Evolutionary conservation across 2,797 vertebrate species (phyloP).

Genomic region (Catostomus latipinnis): DNA sequence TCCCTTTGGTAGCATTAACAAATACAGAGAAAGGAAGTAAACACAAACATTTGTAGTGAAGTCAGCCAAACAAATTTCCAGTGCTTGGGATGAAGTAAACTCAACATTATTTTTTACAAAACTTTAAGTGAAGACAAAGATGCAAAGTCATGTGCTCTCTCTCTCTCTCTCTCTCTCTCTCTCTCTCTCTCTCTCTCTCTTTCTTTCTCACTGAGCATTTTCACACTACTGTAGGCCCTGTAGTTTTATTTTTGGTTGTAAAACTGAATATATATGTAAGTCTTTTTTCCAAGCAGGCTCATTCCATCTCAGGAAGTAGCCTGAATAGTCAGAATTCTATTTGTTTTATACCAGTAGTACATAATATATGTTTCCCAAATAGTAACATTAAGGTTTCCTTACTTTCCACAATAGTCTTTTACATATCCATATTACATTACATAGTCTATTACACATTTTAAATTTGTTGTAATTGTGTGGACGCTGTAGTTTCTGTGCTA

Average conservation of each 20-base stretch:
- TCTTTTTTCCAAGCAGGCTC: not conserved
- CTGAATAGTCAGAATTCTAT: constrained; percentile 27
- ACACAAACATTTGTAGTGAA: constrained; percentile 55
- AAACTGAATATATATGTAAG: too few relatives aligned
- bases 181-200: constrained; percentile 58
- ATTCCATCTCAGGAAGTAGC: constrained; percentile 11
- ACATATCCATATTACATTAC: not conserved
- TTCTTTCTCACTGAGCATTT: constrained; percentile 21
- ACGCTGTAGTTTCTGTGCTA: too few relatives aligned
- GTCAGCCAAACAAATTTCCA: constrained; percentile 88
- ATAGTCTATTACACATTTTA: too few relatives aligned
- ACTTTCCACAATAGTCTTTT: not conserved
- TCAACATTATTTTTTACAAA: constrained; percentile 77
- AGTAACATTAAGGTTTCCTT: constrained; percentile 44
- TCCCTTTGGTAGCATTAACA: constrained; percentile 27
- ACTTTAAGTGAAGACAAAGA: constrained; percentile 56
- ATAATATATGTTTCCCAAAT: too few relatives aligned
- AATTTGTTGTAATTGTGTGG: too few relatives aligned
- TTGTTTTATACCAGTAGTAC: constrained; percentile 2
- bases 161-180: constrained; percentile 56
- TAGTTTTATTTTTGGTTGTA: constrained; percentile 26
- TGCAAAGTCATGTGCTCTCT: constrained; percentile 88
- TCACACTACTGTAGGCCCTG: constrained; percentile 20
- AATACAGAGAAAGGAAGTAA: constrained; percentile 37
- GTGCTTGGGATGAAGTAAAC: constrained; percentile 87